phyloP scores from a whole-genome alignment of 2,113 vertebrate genomes.

The Prinia subflava region DNA sequence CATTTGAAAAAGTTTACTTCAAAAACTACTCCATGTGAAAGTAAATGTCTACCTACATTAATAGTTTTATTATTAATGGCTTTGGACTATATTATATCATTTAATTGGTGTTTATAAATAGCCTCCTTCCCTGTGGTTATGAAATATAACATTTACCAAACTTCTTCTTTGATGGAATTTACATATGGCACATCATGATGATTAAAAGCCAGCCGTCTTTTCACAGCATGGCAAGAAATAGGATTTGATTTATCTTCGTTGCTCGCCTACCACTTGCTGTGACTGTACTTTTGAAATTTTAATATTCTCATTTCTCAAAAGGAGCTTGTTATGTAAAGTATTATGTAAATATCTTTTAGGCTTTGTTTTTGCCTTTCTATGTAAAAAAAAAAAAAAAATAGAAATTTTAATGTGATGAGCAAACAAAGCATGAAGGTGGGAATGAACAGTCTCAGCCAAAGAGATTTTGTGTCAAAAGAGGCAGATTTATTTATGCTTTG shows the following conservation, averaged over 20 bases:
- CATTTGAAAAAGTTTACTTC: neutral
- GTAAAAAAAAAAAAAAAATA: neutral
- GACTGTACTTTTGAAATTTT: constrained; percentile 78
- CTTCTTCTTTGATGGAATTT: constrained; percentile 78
- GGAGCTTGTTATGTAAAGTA: constrained; percentile 74
- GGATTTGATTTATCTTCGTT: constrained; percentile 78
- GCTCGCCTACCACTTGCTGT: constrained; percentile 74
- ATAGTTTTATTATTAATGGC: constrained; percentile 63
- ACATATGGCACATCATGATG: constrained; percentile 78
- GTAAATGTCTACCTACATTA: constrained; percentile 40
- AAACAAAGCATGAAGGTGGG: constrained; percentile 15
- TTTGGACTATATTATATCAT: constrained; percentile 57
- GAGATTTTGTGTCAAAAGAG: neutral
- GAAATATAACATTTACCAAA: constrained; percentile 78
- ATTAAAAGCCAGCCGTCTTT: constrained; percentile 77
- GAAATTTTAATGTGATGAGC: constrained; percentile 2
- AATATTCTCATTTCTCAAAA: constrained; percentile 76
- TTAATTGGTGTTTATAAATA: constrained; percentile 81
- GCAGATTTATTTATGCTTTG: neutral
- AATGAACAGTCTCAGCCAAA: neutral
- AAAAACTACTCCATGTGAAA: constrained; percentile 10
- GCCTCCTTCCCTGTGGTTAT: constrained; percentile 60
- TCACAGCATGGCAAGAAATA: constrained; percentile 78
- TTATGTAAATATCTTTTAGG: constrained; percentile 70
- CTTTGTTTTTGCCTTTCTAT: constrained; percentile 49